Conservation (phyloP, 2,797 vertebrate species). For the Poeciliopsis infans region DNA sequence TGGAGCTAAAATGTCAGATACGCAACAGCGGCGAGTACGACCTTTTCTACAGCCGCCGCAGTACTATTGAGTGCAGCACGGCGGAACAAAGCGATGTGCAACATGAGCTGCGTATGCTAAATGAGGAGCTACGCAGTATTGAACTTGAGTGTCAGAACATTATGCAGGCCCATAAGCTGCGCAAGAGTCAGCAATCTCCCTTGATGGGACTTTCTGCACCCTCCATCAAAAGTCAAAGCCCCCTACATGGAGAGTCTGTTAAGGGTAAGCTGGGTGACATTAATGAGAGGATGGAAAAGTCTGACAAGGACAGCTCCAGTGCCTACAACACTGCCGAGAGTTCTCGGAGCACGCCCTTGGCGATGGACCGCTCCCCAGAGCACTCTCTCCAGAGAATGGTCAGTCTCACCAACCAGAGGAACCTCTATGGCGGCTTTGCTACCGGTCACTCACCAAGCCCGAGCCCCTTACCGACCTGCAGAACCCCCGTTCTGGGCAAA, state of each 20-base stretch:
- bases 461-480: slow-evolving; percentile 64
- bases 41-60: slow-evolving; percentile 92
- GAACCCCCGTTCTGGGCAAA: slow-evolving; percentile 71
- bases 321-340: slow-evolving; percentile 98
- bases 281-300: slow-evolving; percentile 90
- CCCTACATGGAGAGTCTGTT: slow-evolving; percentile 74
- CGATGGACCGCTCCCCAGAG: slow-evolving; percentile 90
- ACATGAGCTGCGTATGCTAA: slow-evolving; percentile 92
- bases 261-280: slow-evolving; percentile 86
- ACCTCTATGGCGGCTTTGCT: slow-evolving; percentile 83
- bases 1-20: slow-evolving; percentile 96
- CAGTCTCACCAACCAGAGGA: slow-evolving; percentile 92
- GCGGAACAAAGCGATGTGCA: slow-evolving; percentile 86
- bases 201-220: slow-evolving; percentile 62
- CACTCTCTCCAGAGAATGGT: slow-evolving; percentile 91
- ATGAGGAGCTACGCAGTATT: slow-evolving; percentile 94
- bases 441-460: slow-evolving; percentile 57
- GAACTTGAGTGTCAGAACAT: slow-evolving; percentile 97
- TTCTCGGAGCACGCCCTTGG: slow-evolving; percentile 91
- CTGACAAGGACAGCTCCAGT: slow-evolving; percentile 97
- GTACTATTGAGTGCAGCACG: slow-evolving; percentile 89
- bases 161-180: slow-evolving; percentile 92
- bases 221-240: slow-evolving; percentile 81
- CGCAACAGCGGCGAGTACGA: slow-evolving; percentile 91
- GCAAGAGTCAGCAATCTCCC: slow-evolving; percentile 82